Conservation (phyloP, 2,113 vertebrate species). For the Myiopsitta monachus region DNA sequence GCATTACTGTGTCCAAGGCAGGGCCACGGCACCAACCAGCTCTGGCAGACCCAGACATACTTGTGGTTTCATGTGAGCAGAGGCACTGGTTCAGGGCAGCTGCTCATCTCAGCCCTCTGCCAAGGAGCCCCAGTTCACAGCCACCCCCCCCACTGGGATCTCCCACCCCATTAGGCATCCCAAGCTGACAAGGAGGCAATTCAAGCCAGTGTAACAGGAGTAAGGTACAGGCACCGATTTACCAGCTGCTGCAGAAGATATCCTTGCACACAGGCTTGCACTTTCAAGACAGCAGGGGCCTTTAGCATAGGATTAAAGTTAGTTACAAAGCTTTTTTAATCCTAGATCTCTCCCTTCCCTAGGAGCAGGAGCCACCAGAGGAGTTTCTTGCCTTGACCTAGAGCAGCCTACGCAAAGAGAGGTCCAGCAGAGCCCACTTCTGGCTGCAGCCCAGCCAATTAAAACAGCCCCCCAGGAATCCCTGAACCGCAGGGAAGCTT, state of each 20-base stretch:
- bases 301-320: accelerated
- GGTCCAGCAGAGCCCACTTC: background rate
- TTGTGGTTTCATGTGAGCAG: accelerated
- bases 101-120: background rate
- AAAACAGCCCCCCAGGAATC: background rate
- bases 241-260: background rate
- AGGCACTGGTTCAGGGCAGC: background rate
- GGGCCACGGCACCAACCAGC: background rate
- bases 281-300: background rate
- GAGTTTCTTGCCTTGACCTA: background rate
- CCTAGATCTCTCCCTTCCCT: background rate
- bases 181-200: background rate
- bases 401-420: background rate
- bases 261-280: background rate
- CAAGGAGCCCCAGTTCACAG: too few relatives aligned
- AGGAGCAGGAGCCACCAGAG: background rate
- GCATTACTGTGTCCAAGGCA: background rate
- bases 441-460: background rate
- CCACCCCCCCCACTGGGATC: background rate
- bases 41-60: accelerated
- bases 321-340: background rate
- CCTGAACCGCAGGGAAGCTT: background rate
- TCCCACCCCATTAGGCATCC: background rate
- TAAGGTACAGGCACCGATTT: background rate
- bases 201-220: background rate